Percentiles rank a stretch among this genome's conserved stretches.
phyloP scores from a whole-genome alignment of 2,888 invertebrate genomes.

The Andrena camellia region DNA sequence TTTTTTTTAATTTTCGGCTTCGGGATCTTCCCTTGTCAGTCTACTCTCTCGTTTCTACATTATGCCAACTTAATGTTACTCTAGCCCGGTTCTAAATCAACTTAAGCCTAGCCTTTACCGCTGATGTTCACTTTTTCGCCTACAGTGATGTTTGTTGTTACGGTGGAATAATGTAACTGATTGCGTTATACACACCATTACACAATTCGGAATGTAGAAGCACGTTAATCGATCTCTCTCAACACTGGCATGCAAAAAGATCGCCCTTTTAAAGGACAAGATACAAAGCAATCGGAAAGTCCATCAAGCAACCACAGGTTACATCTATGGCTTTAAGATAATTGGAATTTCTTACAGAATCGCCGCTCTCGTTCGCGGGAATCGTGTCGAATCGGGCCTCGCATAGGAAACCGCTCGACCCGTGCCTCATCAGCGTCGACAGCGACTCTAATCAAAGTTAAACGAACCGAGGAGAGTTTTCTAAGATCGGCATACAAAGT shows the following conservation, averaged over 20 bases:
- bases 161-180: too few species aligned
- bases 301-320: conserved; percentile 4
- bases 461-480: conserved; percentile 49
- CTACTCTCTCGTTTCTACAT: too few species aligned
- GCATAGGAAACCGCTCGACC: conserved; percentile 8
- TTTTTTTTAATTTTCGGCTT: too few species aligned
- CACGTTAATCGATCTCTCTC: conserved; percentile 30
- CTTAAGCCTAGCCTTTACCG: too few species aligned
- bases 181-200: background rate
- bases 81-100: too few species aligned
- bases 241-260: background rate
- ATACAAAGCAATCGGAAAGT: background rate
- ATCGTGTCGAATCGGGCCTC: conserved; percentile 31
- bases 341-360: conserved; percentile 33
- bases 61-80: too few species aligned
- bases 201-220: conserved; percentile 11
- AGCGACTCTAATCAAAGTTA: conserved; percentile 34
- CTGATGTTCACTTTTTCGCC: too few species aligned
- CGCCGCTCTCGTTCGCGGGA: conserved; percentile 19
- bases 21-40: too few species aligned
- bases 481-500: conserved; percentile 15
- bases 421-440: conserved; percentile 14
- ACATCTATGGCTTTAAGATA: conserved; percentile 9
- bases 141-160: too few species aligned
- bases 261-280: conserved; percentile 14